phyloP scores from a whole-genome alignment of 2,113 vertebrate species.

The Zootoca vivipara region DNA sequence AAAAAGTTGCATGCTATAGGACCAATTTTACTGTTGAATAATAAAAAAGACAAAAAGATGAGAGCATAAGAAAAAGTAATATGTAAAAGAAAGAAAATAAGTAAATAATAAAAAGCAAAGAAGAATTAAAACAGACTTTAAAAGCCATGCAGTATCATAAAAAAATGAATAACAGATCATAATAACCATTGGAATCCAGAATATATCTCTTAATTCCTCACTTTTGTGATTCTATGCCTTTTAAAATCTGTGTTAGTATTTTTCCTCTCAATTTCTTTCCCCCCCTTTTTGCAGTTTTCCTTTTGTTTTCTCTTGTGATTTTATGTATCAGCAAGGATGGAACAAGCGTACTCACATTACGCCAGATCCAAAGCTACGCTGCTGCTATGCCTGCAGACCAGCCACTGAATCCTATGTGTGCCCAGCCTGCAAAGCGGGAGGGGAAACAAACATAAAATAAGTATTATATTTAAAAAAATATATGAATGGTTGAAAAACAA shows the following conservation, averaged over 20 bases:
- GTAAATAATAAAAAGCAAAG: not conserved
- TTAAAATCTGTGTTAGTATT: not conserved
- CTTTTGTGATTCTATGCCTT: not conserved
- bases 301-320: not conserved
- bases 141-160: not conserved
- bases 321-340: not conserved
- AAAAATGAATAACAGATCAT: not conserved
- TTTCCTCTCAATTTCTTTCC: not conserved
- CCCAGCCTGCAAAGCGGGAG: not conserved
- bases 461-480: not conserved
- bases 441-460: not conserved
- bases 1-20: not conserved
- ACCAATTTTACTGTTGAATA: not conserved
- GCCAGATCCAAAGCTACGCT: not conserved
- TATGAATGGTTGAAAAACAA: not conserved
- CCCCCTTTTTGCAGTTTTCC: not conserved
- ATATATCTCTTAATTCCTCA: not conserved
- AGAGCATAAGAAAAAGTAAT: not conserved
- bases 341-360: no score
- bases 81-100: not conserved
- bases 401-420: not conserved
- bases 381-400: not conserved
- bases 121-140: not conserved
- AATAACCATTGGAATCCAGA: not conserved
- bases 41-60: not conserved